phyloP scores from a whole-genome alignment of 2,888 invertebrate genomes.

The Ashinkailepas kermadecensis region DNA sequence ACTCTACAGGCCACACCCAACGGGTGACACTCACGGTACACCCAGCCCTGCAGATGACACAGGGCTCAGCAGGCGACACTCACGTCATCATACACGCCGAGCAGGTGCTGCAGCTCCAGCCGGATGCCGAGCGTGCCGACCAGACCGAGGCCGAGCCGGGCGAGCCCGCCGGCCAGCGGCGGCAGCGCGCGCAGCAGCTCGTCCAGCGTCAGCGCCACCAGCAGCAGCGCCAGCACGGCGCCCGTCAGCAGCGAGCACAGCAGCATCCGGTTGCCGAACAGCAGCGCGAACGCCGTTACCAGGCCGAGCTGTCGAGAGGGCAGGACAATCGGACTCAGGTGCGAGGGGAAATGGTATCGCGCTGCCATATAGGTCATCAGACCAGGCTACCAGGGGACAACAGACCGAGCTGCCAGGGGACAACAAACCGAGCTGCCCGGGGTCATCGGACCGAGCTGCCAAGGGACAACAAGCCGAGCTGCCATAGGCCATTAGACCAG shows the following conservation, averaged over 20 bases:
- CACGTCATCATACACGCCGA: slow-evolving; percentile 41
- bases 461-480: too few relatives aligned
- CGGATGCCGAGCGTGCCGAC: slow-evolving; percentile 45
- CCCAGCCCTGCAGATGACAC: neutral
- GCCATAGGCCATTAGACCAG: too few relatives aligned
- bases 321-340: too few relatives aligned
- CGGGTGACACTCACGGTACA: neutral
- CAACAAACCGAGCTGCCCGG: too few relatives aligned
- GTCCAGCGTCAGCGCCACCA: slow-evolving; percentile 34
- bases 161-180: slow-evolving; percentile 30
- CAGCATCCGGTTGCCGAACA: slow-evolving; percentile 53
- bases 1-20: too few relatives aligned
- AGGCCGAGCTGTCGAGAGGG: slow-evolving; percentile 31
- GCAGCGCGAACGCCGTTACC: slow-evolving; percentile 44
- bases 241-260: slow-evolving; percentile 46
- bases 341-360: too few relatives aligned
- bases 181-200: slow-evolving; percentile 32
- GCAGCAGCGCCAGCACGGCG: slow-evolving; percentile 36
- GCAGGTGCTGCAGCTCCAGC: slow-evolving; percentile 41
- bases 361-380: too few relatives aligned
- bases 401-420: too few relatives aligned
- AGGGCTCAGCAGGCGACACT: slow-evolving; percentile 29
- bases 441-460: too few relatives aligned
- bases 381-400: too few relatives aligned
- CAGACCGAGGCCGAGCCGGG: slow-evolving; percentile 34